Conservation (phyloP, 1,140 invertebrate genomes). For the Mycetomoellerius zeteki region DNA sequence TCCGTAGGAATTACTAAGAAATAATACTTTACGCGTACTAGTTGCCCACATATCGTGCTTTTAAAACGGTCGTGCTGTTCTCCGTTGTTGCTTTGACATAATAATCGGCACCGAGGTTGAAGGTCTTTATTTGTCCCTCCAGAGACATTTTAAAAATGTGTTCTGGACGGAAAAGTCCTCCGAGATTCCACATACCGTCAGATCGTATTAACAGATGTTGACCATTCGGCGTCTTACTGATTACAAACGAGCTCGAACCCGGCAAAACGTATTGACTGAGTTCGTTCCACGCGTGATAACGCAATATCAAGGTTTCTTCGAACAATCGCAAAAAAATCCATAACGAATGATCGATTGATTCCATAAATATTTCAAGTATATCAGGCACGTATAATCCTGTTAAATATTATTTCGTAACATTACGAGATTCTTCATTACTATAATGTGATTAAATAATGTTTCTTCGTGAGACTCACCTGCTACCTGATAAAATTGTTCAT, state of each 20-base stretch:
- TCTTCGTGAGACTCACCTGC: slow-evolving; percentile 53
- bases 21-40: not conserved
- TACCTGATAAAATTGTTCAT: slow-evolving; percentile 39
- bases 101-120: slow-evolving; percentile 55
- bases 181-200: slow-evolving; percentile 80
- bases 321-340: slow-evolving; percentile 76
- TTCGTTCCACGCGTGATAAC: slow-evolving; percentile 72
- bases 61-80: slow-evolving; percentile 67
- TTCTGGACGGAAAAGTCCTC: slow-evolving; percentile 72
- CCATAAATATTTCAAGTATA: slow-evolving; percentile 69
- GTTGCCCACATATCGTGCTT: slow-evolving; percentile 59
- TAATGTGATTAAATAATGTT: not conserved
- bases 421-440: slow-evolving; percentile 28
- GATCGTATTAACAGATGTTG: slow-evolving; percentile 76
- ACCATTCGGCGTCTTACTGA: slow-evolving; percentile 62
- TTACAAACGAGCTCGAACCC: slow-evolving; percentile 52
- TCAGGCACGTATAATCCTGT: slow-evolving; percentile 70
- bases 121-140: slow-evolving; percentile 67
- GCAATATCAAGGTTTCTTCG: slow-evolving; percentile 73
- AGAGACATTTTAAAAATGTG: slow-evolving; percentile 68
- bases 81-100: slow-evolving; percentile 63
- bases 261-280: slow-evolving; percentile 75
- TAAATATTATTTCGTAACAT: slow-evolving; percentile 29
- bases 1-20: not conserved
- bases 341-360: slow-evolving; percentile 53